Percentiles rank a stretch among this genome's conserved stretches.
Conservation (phyloP, 2,113 vertebrate species). For the Onychostoma macrolepis region DNA sequence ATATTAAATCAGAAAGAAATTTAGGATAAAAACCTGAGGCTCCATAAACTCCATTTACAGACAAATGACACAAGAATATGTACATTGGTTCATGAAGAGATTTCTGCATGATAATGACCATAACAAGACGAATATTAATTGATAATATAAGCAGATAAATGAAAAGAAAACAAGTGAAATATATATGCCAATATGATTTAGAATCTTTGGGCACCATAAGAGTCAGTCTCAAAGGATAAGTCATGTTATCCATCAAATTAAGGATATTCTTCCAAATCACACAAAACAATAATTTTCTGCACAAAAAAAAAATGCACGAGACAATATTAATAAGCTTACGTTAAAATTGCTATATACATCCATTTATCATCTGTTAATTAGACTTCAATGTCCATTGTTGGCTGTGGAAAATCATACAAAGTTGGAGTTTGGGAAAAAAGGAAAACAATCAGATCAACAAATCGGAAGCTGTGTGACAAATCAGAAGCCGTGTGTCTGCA, state of each 20-base stretch:
- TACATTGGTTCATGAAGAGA: slow-evolving; percentile 49
- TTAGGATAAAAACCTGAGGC: slow-evolving; percentile 46
- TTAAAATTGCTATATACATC: not conserved
- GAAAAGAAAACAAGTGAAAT: slow-evolving; percentile 26
- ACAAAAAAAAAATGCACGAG: not conserved
- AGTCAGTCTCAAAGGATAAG: slow-evolving; percentile 1
- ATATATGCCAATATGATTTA: slow-evolving; percentile 11
- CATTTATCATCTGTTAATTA: not conserved
- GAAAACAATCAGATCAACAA: not conserved
- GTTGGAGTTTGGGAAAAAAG: not conserved
- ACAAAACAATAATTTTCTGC: not conserved
- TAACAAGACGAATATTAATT: slow-evolving; percentile 31
- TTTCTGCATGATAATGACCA: slow-evolving; percentile 37
- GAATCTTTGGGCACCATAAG: slow-evolving; percentile 31
- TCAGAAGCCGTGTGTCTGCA: not conserved
- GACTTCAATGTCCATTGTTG: not conserved
- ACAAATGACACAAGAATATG: slow-evolving; percentile 41
- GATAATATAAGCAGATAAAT: slow-evolving; percentile 27
- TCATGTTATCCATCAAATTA: slow-evolving; percentile 11
- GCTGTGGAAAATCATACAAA: not conserved
- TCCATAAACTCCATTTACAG: slow-evolving; percentile 45
- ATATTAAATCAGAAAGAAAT: slow-evolving; percentile 32
- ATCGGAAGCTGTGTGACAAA: too few relatives aligned
- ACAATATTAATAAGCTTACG: not conserved
- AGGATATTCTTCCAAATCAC: not conserved